These are phyloP conservation scores for Triops cancriformis DNA, from an alignment of 1,140 invertebrate species.

Conservation along the genomic window DNA sequence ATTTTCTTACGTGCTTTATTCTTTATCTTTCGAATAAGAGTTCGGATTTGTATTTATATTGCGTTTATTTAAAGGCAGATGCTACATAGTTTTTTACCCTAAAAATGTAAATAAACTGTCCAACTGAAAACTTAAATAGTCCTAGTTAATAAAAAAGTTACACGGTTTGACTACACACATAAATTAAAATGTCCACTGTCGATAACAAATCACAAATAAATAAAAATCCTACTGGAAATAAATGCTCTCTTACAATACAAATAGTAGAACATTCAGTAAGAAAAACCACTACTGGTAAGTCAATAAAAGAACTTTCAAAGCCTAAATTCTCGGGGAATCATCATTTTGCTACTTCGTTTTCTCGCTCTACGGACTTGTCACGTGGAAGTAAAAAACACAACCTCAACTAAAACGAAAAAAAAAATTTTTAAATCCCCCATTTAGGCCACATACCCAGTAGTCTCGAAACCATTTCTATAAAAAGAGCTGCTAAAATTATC, in stretches of 20 bases:
- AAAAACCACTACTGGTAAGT: constrained; percentile 5
- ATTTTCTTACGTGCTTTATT: no score
- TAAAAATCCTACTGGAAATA: constrained; percentile 6
- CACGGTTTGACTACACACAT: neutral
- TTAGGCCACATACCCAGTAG: neutral
- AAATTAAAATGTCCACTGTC: neutral
- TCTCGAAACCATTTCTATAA: neutral
- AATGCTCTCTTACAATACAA: constrained; percentile 6
- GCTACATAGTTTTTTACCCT: neutral
- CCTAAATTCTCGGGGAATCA: neutral
- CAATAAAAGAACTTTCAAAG: neutral
- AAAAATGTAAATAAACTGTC: constrained; percentile 11
- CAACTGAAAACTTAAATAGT: neutral
- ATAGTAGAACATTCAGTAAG: constrained; percentile 10
- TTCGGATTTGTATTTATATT: neutral
- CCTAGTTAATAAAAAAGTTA: neutral
- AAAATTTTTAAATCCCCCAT: neutral
- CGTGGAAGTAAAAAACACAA: neutral
- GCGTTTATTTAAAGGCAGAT: constrained; percentile 5
- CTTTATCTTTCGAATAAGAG: neutral
- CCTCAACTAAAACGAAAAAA: neutral
- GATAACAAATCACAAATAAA: neutral
- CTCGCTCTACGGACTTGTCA: neutral
- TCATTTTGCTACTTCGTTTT: neutral
- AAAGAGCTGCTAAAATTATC: neutral